These are phyloP conservation scores for Pitta sordida DNA, from an alignment of 2,113 vertebrate species.

Conservation along the genomic window DNA sequence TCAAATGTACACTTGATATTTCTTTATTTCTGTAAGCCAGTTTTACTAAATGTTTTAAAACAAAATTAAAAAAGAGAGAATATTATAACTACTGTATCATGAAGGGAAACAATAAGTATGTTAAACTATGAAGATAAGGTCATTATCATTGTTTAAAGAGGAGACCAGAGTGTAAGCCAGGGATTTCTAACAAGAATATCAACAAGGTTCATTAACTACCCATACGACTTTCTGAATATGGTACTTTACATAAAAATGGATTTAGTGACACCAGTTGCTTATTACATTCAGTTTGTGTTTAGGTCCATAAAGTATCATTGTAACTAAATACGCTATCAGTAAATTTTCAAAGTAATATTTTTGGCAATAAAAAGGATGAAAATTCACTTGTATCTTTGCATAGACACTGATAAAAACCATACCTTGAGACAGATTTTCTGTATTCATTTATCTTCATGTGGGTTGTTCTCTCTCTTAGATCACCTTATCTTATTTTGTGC, in stretches of 20 bases:
- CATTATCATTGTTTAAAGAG: conserved; percentile 43
- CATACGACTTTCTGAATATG: conserved; percentile 56
- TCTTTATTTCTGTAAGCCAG: conserved; percentile 38
- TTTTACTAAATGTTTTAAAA: conserved; percentile 1
- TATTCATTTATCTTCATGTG: not conserved
- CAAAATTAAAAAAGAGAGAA: not conserved
- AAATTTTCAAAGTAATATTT: conserved; percentile 58
- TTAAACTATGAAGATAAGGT: conserved; percentile 49
- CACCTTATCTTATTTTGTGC: not conserved
- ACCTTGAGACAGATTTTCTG: not conserved
- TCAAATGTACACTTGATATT: not conserved
- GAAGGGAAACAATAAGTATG: conserved; percentile 54
- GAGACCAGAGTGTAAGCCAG: conserved; percentile 54
- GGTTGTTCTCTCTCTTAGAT: not conserved
- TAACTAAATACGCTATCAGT: conserved; percentile 70
- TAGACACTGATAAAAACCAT: not conserved
- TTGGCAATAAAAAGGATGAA: conserved; percentile 34
- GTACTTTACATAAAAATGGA: conserved; percentile 73
- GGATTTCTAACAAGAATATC: conserved; percentile 69
- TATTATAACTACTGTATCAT: conserved; percentile 47
- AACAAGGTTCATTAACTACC: conserved; percentile 72
- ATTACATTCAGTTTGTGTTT: conserved; percentile 67
- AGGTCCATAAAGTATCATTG: conserved; percentile 66
- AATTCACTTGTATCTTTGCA: conserved; percentile 15
- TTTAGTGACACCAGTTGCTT: conserved; percentile 67